Evolutionary conservation across 2,888 invertebrate genomes (phyloP).

Genomic region (Iselma pallidipennis): DNA sequence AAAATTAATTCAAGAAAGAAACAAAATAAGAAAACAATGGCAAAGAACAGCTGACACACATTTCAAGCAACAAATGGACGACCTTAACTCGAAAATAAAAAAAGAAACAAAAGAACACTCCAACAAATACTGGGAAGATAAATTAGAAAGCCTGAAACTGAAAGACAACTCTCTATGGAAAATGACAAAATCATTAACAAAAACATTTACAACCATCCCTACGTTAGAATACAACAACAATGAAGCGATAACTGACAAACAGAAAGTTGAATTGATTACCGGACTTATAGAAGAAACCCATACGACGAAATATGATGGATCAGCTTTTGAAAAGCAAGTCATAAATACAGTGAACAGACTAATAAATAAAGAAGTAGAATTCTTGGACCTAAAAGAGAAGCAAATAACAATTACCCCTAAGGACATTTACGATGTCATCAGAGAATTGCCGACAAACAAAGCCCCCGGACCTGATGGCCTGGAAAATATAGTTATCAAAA

Average conservation of each 20-base stretch:
- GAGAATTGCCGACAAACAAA: neutral
- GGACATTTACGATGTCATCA: neutral
- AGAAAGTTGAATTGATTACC: neutral
- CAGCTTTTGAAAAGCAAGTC: neutral
- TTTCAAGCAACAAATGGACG: neutral
- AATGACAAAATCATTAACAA: neutral
- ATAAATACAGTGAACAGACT: neutral
- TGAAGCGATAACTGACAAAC: neutral
- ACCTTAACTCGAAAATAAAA: neutral
- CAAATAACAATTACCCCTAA: neutral
- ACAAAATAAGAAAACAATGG: slow-evolving; percentile 9
- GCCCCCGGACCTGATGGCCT: slow-evolving; percentile 8
- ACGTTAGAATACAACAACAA: neutral
- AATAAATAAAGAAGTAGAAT: neutral
- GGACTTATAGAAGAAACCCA: neutral
- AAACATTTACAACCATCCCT: neutral
- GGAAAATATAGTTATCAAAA: slow-evolving; percentile 7
- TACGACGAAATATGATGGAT: neutral
- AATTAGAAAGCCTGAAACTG: neutral
- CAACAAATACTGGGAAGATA: neutral
- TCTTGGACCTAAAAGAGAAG: neutral
- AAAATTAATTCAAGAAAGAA: slow-evolving; percentile 19
- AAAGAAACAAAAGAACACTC: neutral
- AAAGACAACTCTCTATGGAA: neutral
- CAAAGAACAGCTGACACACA: slow-evolving; percentile 5